Percentiles rank a stretch among this genome's conserved stretches.
These are phyloP conservation scores for Apantesis nais DNA, from an alignment of 2,888 invertebrate species.

Conservation along the genomic window DNA sequence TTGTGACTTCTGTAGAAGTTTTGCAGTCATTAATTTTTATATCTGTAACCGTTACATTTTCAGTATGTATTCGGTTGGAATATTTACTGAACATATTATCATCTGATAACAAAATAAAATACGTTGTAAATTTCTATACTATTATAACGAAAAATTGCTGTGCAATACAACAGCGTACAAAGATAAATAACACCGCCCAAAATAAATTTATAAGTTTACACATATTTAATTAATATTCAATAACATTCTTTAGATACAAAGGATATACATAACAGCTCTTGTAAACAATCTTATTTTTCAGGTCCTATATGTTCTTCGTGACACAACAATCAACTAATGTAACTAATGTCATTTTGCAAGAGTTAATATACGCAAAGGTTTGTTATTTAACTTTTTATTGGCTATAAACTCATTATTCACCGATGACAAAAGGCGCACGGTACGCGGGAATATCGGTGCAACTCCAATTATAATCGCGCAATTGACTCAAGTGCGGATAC, in stretches of 20 bases:
- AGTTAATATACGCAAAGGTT: slow-evolving; percentile 52
- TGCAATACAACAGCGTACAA: not conserved
- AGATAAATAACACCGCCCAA: not conserved
- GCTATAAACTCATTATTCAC: slow-evolving; percentile 71
- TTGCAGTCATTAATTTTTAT: not conserved
- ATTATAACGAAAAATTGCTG: not conserved
- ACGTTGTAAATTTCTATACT: not conserved
- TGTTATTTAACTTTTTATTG: slow-evolving; percentile 69
- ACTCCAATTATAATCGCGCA: slow-evolving; percentile 77
- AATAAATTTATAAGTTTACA: not conserved
- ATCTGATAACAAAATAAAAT: not conserved
- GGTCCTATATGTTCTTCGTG: not conserved
- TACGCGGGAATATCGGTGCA: slow-evolving; percentile 66
- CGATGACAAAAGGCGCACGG: slow-evolving; percentile 71
- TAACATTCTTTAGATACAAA: not conserved
- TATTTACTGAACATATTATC: not conserved
- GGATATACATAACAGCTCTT: not conserved
- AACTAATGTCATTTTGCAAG: slow-evolving; percentile 49
- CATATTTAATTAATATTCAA: not conserved
- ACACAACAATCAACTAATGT: slow-evolving; percentile 42
- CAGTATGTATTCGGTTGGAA: not conserved
- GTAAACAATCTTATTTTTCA: not conserved
- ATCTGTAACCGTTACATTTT: not conserved
- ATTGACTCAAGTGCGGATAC: slow-evolving; percentile 60
- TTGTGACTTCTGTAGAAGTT: slow-evolving; percentile 14